Evolutionary conservation across 1,140 invertebrate species (phyloP).

Genomic region (Pogonognathellus flavescens): DNA sequence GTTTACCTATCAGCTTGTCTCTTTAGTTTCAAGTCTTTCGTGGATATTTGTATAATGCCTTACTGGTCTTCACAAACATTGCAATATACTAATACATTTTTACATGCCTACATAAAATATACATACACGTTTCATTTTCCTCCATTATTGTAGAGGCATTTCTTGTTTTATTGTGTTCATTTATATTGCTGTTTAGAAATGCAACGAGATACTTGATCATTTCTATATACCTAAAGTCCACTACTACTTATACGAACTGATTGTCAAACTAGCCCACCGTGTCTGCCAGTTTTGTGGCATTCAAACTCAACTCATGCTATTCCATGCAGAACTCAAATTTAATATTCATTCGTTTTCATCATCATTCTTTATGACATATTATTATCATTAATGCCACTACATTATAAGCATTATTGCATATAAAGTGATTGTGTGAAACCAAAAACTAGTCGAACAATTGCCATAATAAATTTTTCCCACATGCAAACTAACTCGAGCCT

Average conservation of each 20-base stretch:
- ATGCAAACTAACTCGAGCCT: background rate
- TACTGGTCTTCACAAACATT: too few relatives aligned
- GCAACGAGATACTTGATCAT: too few relatives aligned
- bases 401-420: slow-evolving; percentile 14
- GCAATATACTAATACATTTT: background rate
- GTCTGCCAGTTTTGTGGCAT: slow-evolving; percentile 5
- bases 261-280: slow-evolving; percentile 23
- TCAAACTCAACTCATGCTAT: slow-evolving; percentile 16
- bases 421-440: background rate
- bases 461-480: background rate
- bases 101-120: background rate
- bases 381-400: slow-evolving; percentile 25
- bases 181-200: too few relatives aligned
- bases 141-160: background rate
- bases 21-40: slow-evolving; percentile 23
- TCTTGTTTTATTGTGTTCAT: background rate
- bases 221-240: background rate
- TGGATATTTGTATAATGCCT: too few relatives aligned
- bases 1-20: background rate
- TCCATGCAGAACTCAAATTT: slow-evolving; percentile 45
- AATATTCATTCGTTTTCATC: slow-evolving; percentile 46
- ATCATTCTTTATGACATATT: slow-evolving; percentile 12
- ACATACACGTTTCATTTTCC: background rate
- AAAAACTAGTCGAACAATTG: slow-evolving; percentile 28
- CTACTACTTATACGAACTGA: background rate